phyloP scores from a whole-genome alignment of 2,797 vertebrate genomes.

The Poeciliopsis turneri region DNA sequence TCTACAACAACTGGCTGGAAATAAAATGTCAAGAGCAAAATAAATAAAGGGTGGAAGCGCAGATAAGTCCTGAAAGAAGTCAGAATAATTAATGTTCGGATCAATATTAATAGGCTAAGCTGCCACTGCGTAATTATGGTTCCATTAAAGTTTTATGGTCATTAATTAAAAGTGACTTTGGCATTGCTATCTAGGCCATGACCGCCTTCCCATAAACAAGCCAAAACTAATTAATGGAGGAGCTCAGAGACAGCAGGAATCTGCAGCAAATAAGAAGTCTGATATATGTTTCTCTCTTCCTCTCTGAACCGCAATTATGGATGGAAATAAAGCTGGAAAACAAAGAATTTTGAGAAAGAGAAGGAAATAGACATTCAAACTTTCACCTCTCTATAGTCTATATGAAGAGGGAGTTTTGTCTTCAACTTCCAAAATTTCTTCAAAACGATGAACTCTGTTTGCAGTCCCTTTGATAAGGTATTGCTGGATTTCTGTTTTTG shows the following conservation, averaged over 20 bases:
- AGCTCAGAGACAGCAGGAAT: slow-evolving; percentile 47
- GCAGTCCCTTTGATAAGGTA: too few species aligned
- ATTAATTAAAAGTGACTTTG: slow-evolving; percentile 79
- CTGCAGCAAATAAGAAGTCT: slow-evolving; percentile 52
- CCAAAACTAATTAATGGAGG: slow-evolving; percentile 74
- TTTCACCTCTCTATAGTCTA: slow-evolving; percentile 5
- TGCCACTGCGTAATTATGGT: slow-evolving; percentile 68
- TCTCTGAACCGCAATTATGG: slow-evolving; percentile 42
- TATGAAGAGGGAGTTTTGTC: slow-evolving; percentile 4
- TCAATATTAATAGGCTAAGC: slow-evolving; percentile 73
- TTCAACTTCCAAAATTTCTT: too few species aligned
- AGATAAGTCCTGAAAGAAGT: slow-evolving; percentile 55
- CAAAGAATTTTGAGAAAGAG: neutral
- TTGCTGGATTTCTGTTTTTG: too few species aligned
- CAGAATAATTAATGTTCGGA: slow-evolving; percentile 63
- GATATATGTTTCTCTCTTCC: slow-evolving; percentile 40
- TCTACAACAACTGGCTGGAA: slow-evolving; percentile 24
- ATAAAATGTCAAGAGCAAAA: slow-evolving; percentile 38
- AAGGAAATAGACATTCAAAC: neutral
- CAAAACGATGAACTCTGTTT: too few species aligned
- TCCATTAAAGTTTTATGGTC: slow-evolving; percentile 76
- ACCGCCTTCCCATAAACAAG: slow-evolving; percentile 67
- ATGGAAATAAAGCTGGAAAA: slow-evolving; percentile 27
- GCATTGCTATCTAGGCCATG: slow-evolving; percentile 74
- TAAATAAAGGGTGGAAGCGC: slow-evolving; percentile 34